phyloP scores from a whole-genome alignment of 1,140 invertebrate species.

The Zaprionus ghesquierei region DNA sequence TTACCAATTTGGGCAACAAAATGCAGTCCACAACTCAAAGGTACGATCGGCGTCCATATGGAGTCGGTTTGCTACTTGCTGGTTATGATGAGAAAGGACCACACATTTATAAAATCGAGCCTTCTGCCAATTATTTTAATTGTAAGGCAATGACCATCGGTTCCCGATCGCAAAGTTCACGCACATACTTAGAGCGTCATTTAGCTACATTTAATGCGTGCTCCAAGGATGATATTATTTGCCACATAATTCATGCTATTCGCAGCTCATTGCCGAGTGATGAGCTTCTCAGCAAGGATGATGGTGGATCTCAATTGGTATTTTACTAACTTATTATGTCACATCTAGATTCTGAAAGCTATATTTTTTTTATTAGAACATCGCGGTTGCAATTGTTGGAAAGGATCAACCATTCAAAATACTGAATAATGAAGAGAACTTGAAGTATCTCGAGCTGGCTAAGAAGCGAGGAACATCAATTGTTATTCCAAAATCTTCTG shows the following conservation, averaged over 20 bases:
- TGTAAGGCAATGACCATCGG: constrained; percentile 99
- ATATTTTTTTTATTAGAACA: constrained; percentile 33
- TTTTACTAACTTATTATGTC: neutral
- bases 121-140: constrained; percentile 98
- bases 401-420: constrained; percentile 89
- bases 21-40: constrained; percentile 99
- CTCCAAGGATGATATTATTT: constrained; percentile 93
- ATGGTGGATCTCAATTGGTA: constrained; percentile 51
- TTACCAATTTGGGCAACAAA: constrained; percentile 94
- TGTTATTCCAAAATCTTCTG: neutral
- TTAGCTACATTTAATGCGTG: constrained; percentile 89
- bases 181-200: constrained; percentile 98
- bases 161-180: constrained; percentile 97
- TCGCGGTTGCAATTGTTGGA: constrained; percentile 85
- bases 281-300: constrained; percentile 83
- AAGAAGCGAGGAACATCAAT: constrained; percentile 9
- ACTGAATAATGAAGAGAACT: constrained; percentile 90
- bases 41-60: constrained; percentile 98
- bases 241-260: constrained; percentile 95
- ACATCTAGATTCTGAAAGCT: neutral
- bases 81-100: constrained; percentile 98
- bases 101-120: constrained; percentile 99
- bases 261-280: constrained; percentile 98
- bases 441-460: constrained; percentile 84
- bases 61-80: constrained; percentile 97